Base-by-base conservation (phyloP, 1,140 invertebrate species). In the Tribolium madens region DNA sequence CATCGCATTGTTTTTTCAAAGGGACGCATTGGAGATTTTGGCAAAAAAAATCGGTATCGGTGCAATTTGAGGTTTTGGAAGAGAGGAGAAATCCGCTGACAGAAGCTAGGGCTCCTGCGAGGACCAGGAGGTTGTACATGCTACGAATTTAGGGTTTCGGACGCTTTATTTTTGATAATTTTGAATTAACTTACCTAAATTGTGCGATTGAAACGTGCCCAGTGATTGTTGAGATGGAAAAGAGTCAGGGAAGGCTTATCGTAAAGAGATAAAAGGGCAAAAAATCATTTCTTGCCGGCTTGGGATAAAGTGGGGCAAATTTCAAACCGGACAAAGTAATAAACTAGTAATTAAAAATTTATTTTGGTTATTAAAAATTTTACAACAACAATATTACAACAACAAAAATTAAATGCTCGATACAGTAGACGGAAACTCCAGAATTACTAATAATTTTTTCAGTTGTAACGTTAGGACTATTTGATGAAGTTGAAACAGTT, bases 1-100 rank as follows among this genome's bases (percentile, higher is more conserved):
- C 91, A 85, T 96, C 92, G 86, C 95, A 96, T 10, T 88, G 86
- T 84, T 89, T 90, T 0, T 86, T 84, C 36, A 84, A 81, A 4
- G 80, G 76, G 6, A 85, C 60, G 70, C 84, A 85, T 18, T 78
- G 57, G 33, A 71, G 13, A 72, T 81, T 79, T 21, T 6, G 48
- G 57, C 82, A 83, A 64, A 42, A 13, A 18, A 82, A 83, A n/a
- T 83, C 72, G 31, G 75, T 13, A n/a, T 14, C 6, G 13, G 78
- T 60, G 50, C 82, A 83, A 31, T 79, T 78, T 33, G 53, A 1
- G 31, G 13, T n/a, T n/a, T 14, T 31, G 0, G 21, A 6, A 12
- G 57, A 33, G 26, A 12, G 21, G 9, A 10, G 21, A 13, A 57
- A 53, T n/a, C 17, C 72, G 17, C 10, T 7, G 10, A 12, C 72